Base-by-base conservation (phyloP, 2,113 vertebrate species). In the Orcinus orca region DNA sequence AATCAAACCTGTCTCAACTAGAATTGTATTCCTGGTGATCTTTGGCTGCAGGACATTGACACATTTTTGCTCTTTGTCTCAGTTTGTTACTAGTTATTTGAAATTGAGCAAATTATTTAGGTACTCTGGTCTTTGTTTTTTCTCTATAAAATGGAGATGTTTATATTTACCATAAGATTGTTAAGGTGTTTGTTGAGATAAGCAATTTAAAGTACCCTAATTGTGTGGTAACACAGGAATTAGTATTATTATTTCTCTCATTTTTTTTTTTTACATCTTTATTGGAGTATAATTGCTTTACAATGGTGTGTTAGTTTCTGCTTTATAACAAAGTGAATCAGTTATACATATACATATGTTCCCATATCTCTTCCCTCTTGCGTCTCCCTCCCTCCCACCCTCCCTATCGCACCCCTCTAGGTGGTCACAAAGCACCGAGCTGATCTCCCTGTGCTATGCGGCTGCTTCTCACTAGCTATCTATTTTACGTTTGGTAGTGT, bases 31-130 rank as follows among this genome's bases (percentile, higher is more conserved):
- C 25, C 21, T 87, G 11, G 25, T 89, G 63, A 36, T 53, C 21
- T 79, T 80, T 74, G n/a, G 9, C 12, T 53, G 5, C 18, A 62
- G 9, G 47, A 80, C 20, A 50, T 7, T 23, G 26, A 88, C 5
- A 31, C 15, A 38, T 7, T 83, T 82, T 81, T 73, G 0, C 29
- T 77, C 3, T 90, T 87, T 80, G 21, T 80, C 93, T 89, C 12
- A 87, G 68, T 21, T 13, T 86, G 5, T 87, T 70, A 85, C 9
- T 81, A 84, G 23, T 85, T 88, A 82, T 63, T 86, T 58, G n/a
- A 93, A 88, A 36, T 47, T 31, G 60, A 96, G 50, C 33, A 41
- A 62, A 88, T 79, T 79, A 60, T 76, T 88, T 92, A 90, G 31
- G 4, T 41, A 73, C 50, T 76, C 2, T 85, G 25, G 13, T 70